Conservation (phyloP, 2,113 vertebrate genomes). For the Todiramphus saurophagus region DNA sequence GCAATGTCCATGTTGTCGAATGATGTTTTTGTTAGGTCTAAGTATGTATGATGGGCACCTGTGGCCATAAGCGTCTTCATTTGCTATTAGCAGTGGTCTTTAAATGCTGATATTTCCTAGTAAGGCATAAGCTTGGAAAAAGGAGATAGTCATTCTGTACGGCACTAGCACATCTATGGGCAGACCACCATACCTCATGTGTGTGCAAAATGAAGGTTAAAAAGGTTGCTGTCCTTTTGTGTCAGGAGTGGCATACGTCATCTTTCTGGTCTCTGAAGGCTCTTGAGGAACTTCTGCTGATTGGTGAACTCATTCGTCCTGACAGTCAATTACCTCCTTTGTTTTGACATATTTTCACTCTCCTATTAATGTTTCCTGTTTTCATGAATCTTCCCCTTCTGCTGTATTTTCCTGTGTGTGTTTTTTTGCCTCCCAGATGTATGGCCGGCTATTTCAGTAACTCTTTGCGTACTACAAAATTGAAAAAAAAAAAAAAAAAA, state of each 20-base stretch:
- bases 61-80: not conserved
- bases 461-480: constrained; percentile 61
- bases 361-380: constrained; percentile 79
- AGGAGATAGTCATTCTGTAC: not conserved
- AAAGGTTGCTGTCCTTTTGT: constrained; percentile 49
- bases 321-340: constrained; percentile 62
- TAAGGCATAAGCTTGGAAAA: not conserved
- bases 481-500: constrained; percentile 30
- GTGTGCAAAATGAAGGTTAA: constrained; percentile 37
- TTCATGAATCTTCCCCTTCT: constrained; percentile 73
- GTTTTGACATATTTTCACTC: constrained; percentile 79
- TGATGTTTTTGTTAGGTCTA: not conserved
- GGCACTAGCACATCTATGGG: not conserved
- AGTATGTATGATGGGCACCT: not conserved
- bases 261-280: constrained; percentile 66
- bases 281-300: constrained; percentile 57
- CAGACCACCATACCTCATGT: not conserved
- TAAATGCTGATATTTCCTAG: not conserved
- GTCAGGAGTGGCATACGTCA: constrained; percentile 18
- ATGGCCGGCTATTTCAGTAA: constrained; percentile 73
- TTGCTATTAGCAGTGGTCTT: not conserved
- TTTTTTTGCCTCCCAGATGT: constrained; percentile 79
- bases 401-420: constrained; percentile 78
- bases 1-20: not conserved
- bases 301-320: constrained; percentile 31